Base-by-base conservation (phyloP, 2,113 vertebrate species). In the Cettia cetti region DNA sequence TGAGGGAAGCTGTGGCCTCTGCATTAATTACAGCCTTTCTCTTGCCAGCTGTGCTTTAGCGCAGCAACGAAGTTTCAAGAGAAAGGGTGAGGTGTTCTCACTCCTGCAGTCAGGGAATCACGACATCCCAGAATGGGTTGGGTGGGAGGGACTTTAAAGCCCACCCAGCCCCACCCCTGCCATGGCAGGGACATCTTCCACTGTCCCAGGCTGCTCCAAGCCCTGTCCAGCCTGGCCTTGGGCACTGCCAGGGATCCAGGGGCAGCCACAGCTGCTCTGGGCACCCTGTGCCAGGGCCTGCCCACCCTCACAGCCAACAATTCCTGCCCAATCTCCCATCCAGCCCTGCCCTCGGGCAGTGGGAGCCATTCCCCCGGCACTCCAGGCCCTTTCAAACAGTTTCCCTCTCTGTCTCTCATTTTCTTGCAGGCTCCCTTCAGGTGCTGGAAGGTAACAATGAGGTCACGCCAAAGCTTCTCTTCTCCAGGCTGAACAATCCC, bases 121-220 rank as follows among this genome's bases (percentile, higher is more conserved):
- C 0, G 21, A n/a, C 26, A 66, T 21, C 45, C 7, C n/a, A 22
- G 13, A 6, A 7, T 13, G 30, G 70, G 12, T 35, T 47, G 39
- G 33, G 10, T 0, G 39, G 68, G 9, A 47, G 14, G 21, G 30
- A 42, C 8, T 4, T 20, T 0, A 61, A 33, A 47, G 1, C 6
- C 0, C 54, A 54, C 0, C n/a, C 35, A 8, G 6, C 35, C 2
- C 39, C 53, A 30, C 8, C 37, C 22, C 22, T 74, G 68, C 31
- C 45, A 44, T 3, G 45, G 50, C 50, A 72, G 68, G 24, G n/a
- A 59, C 70, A 31, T 30, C n/a, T 76, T 0, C 45, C 47, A 40
- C 54, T 7, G 1, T n/a, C 30, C 52, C 86, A 53, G 53, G 8
- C 1, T 40, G n/a, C 39, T 76, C 87, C 60, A 1, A 52, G 18